Evolutionary conservation across 2,888 invertebrate species (phyloP).

Genomic region (Drosophila birchii): DNA sequence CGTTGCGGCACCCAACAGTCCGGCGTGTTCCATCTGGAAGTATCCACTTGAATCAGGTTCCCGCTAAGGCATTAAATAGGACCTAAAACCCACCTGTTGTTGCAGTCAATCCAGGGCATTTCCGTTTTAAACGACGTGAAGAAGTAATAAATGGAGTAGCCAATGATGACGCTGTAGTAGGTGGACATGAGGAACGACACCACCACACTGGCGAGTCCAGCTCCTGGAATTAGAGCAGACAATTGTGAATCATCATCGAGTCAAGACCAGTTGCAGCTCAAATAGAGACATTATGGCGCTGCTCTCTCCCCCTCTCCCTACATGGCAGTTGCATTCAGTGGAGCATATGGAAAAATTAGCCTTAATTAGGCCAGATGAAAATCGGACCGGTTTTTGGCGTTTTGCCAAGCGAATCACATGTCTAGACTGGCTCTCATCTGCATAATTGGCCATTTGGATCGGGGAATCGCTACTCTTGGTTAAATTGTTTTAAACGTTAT

Average conservation of each 20-base stretch:
- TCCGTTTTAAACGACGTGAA: conserved; percentile 94
- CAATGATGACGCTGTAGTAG: conserved; percentile 97
- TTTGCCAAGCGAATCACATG: conserved; percentile 54
- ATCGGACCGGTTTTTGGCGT: conserved; percentile 48
- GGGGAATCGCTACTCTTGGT: conserved; percentile 45
- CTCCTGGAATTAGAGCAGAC: conserved; percentile 88
- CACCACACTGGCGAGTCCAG: conserved; percentile 96
- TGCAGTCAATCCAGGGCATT: conserved; percentile 95
- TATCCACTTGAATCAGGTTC: background rate
- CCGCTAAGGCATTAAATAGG: conserved; percentile 86
- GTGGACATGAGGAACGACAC: conserved; percentile 98
- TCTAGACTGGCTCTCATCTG: conserved; percentile 68
- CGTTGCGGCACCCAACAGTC: conserved; percentile 92
- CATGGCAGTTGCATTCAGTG: conserved; percentile 22
- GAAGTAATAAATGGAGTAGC: conserved; percentile 97
- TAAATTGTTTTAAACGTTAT: conserved; percentile 51
- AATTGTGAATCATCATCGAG: background rate
- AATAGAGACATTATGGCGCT: conserved; percentile 2
- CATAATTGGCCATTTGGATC: conserved; percentile 62
- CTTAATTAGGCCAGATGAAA: conserved; percentile 45
- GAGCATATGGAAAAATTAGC: conserved; percentile 22
- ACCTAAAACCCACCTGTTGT: conserved; percentile 92
- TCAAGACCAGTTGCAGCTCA: background rate
- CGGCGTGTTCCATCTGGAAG: conserved; percentile 88
- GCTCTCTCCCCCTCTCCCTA: background rate